Percentiles rank a stretch among this genome's conserved stretches.
phyloP scores from a whole-genome alignment of 2,888 invertebrate species.

The Trachelus iudaicus region DNA sequence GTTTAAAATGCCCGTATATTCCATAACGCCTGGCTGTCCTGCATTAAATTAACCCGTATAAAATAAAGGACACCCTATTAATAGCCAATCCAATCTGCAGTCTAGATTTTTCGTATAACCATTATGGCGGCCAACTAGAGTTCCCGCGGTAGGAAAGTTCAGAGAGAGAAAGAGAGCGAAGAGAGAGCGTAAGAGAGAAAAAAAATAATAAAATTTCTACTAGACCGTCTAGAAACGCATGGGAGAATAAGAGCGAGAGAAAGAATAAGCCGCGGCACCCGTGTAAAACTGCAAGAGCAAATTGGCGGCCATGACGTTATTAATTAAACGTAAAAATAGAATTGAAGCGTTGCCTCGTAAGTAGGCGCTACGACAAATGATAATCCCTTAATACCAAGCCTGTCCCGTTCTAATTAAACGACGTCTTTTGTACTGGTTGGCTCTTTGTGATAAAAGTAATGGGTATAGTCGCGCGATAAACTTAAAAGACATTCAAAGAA shows the following conservation, averaged over 20 bases:
- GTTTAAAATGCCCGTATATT: slow-evolving; percentile 60
- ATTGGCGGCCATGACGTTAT: background rate
- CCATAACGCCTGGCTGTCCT: slow-evolving; percentile 47
- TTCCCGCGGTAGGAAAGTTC: background rate
- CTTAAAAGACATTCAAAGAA: background rate
- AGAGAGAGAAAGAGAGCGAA: background rate
- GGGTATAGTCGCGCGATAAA: background rate
- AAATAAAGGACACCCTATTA: background rate
- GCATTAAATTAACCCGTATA: background rate
- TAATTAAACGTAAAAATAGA: background rate
- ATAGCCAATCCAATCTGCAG: background rate
- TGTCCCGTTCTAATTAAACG: background rate
- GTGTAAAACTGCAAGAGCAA: background rate
- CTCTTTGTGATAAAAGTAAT: background rate
- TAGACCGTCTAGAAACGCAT: background rate
- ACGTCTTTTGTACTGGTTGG: background rate
- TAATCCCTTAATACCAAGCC: background rate
- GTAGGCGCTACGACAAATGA: background rate
- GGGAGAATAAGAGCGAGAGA: background rate
- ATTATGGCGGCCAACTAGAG: background rate
- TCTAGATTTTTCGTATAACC: background rate
- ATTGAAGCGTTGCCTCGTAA: background rate
- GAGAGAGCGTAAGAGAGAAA: background rate
- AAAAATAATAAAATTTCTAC: background rate
- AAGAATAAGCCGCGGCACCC: background rate